phyloP scores from a whole-genome alignment of 2,113 vertebrate genomes.

The Apodemus sylvaticus region DNA sequence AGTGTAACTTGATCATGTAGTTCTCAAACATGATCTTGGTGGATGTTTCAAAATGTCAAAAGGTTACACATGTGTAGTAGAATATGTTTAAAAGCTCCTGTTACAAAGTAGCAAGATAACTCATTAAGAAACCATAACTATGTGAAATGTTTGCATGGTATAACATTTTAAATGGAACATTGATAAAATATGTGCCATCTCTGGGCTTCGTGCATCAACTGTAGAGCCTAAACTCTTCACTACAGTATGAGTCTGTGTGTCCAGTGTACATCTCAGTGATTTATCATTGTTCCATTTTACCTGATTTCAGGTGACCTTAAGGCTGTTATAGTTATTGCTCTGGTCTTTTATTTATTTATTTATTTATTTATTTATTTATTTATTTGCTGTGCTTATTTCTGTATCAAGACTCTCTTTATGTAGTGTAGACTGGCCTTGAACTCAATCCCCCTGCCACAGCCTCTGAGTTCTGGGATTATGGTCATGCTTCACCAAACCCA shows the following conservation, averaged over 20 bases:
- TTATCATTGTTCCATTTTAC: conserved; percentile 17
- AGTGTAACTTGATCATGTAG: neutral
- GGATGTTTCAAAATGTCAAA: neutral
- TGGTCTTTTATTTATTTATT: conserved; percentile 31
- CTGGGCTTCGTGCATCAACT: neutral
- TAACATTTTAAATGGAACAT: neutral
- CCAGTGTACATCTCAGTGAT: neutral
- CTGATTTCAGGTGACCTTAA: conserved; percentile 28
- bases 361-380: no score
- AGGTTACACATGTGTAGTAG: neutral
- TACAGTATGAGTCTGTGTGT: neutral
- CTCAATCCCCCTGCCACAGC: neutral
- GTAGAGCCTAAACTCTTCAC: neutral
- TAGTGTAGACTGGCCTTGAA: neutral
- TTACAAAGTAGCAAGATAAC: neutral
- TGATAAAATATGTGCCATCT: neutral
- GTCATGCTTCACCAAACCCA: neutral
- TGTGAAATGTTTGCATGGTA: neutral
- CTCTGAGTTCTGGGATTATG: neutral
- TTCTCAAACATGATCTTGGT: neutral
- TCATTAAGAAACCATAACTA: neutral
- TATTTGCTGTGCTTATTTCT: neutral
- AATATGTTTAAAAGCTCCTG: neutral
- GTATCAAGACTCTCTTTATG: neutral
- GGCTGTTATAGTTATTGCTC: neutral